Evolutionary conservation across 2,888 invertebrate genomes (phyloP).

Genomic region (Diogma glabrata): DNA sequence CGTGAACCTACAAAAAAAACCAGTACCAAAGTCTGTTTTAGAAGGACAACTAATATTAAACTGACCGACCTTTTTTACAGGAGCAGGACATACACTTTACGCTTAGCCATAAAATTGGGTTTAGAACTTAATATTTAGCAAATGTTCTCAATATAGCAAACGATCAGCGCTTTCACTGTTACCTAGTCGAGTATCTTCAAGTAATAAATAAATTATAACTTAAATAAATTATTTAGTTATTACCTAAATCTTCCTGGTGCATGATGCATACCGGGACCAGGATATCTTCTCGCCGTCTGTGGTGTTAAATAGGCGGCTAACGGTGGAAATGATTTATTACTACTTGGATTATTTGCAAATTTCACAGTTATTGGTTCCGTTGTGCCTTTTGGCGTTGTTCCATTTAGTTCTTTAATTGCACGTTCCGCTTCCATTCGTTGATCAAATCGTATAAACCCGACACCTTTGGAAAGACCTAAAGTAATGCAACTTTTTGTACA

Average conservation of each 20-base stretch:
- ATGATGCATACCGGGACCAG: conserved; percentile 51
- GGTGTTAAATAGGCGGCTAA: conserved; percentile 76
- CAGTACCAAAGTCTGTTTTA: too few species aligned
- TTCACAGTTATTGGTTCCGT: conserved; percentile 88
- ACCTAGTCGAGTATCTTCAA: too few species aligned
- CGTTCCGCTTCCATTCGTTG: conserved; percentile 84
- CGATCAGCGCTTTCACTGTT: too few species aligned
- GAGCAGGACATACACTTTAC: too few species aligned
- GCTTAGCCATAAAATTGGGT: too few species aligned
- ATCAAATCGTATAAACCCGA: conserved; percentile 90
- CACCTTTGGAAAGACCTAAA: conserved; percentile 82
- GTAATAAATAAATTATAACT: background rate
- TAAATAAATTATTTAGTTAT: conserved; percentile 14
- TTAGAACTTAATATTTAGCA: too few species aligned
- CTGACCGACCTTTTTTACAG: too few species aligned
- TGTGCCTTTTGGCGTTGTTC: conserved; percentile 78
- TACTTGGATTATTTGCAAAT: conserved; percentile 89
- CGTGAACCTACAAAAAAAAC: too few species aligned
- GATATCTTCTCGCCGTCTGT: conserved; percentile 65
- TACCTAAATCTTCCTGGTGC: conserved; percentile 35
- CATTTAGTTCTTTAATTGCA: conserved; percentile 84
- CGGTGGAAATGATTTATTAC: conserved; percentile 69
- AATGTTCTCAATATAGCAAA: too few species aligned
- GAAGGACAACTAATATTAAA: too few species aligned
- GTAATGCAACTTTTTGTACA: conserved; percentile 14